Evolutionary conservation across 2,888 invertebrate species (phyloP).

Genomic region (Ophion slaviceki): DNA sequence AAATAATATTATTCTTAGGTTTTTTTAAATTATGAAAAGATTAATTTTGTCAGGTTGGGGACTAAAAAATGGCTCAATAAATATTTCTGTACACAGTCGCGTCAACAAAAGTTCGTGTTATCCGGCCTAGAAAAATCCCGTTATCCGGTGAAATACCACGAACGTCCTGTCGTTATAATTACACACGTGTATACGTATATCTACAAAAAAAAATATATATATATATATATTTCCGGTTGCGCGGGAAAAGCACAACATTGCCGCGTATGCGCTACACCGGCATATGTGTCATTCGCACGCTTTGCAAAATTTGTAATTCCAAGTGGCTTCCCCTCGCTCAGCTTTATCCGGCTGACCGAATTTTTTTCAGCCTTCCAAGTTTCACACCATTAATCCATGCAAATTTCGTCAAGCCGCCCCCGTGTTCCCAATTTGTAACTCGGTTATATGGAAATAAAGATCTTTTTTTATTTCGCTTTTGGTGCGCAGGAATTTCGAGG

Average conservation of each 20-base stretch:
- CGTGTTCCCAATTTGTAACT: constrained; percentile 54
- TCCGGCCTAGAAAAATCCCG: no score
- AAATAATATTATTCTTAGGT: no score
- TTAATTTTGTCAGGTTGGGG: no score
- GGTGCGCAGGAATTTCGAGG: no score
- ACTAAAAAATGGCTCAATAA: no score
- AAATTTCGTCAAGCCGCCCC: constrained; percentile 44
- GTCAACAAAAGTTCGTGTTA: no score
- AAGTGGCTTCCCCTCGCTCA: neutral
- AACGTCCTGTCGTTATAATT: no score
- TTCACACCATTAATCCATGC: constrained; percentile 58
- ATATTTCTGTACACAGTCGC: no score
- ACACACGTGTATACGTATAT: neutral
- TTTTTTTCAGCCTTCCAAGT: constrained; percentile 51
- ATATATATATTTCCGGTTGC: neutral
- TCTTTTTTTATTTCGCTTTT: constrained; percentile 7
- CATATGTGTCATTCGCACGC: constrained; percentile 34
- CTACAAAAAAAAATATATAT: neutral
- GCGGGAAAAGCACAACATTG: neutral
- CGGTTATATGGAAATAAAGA: constrained; percentile 40
- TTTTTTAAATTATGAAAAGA: no score
- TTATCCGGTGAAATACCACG: no score
- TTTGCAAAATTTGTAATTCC: constrained; percentile 58
- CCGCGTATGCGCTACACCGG: neutral
- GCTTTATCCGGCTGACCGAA: constrained; percentile 34